Percentiles rank a stretch among this genome's conserved stretches.
Conservation (phyloP, 2,888 invertebrate species). For the Ennomos erosarius region DNA sequence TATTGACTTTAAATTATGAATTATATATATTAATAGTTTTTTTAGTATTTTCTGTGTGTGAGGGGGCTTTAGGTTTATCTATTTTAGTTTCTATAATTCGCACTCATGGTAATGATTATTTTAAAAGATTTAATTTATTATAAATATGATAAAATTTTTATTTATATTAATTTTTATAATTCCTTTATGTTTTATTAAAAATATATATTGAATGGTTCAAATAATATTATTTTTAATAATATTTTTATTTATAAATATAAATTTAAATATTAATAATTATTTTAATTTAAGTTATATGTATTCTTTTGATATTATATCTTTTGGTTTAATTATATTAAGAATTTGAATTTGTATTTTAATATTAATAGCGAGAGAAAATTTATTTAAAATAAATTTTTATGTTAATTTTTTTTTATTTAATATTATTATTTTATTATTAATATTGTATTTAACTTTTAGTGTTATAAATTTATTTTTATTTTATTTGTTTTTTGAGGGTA, state of each 20-base stretch:
- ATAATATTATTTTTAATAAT: constrained; percentile 78
- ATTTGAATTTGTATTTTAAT: constrained; percentile 87
- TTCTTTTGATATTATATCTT: constrained; percentile 82
- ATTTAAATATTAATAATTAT: constrained; percentile 62
- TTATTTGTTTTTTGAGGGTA: constrained; percentile 90
- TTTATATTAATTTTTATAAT: constrained; percentile 77
- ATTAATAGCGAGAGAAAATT: constrained; percentile 83
- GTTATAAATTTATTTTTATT: constrained; percentile 86
- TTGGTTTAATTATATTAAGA: constrained; percentile 83
- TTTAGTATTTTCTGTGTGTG: constrained; percentile 87
- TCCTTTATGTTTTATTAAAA: constrained; percentile 78
- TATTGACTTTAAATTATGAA: constrained; percentile 74
- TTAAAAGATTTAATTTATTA: constrained; percentile 83
- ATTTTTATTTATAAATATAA: constrained; percentile 77
- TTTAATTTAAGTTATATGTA: constrained; percentile 71
- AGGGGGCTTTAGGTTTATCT: constrained; percentile 86
- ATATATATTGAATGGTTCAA: constrained; percentile 83
- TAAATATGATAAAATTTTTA: constrained; percentile 84
- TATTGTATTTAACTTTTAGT: constrained; percentile 85
- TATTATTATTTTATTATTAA: constrained; percentile 80
- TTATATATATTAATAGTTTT: constrained; percentile 86
- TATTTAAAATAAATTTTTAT: constrained; percentile 74
- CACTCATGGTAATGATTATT: constrained; percentile 87
- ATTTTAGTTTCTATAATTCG: constrained; percentile 87
- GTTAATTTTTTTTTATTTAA: constrained; percentile 80